Base-by-base conservation (phyloP, 64 coral and sea anemone genomes). In the Hydrozoanthus tunicans region DNA sequence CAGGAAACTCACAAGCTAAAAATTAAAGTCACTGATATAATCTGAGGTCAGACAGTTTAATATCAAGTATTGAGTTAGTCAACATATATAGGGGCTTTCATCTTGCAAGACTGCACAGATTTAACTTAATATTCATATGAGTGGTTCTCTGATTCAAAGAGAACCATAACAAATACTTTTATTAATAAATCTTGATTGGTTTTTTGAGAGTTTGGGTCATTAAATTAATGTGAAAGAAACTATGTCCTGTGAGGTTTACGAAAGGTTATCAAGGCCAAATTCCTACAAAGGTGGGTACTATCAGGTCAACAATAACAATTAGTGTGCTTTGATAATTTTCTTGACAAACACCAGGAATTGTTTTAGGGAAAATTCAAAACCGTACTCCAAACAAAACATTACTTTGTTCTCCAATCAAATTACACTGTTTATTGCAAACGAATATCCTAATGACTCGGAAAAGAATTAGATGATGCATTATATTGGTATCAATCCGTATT, bases 261-360 rank as follows among this genome's bases (percentile, higher is more conserved):
- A 9, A 73, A 73, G 25, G 70, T 9, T 32, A 73, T 25, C 24
- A 73, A 32, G 26, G 9, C 70, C 64, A 17, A 66, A 43, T 52
- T 74, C 6, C 27, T 51, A 43, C 9, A 76, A 76, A 76, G 6
- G 32, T 79, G 77, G 17, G 14, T 51, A 10, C 52, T 79, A 14
- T 57, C 53, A 15, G 66, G 56, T 72, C 52, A 71, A 71, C 7
- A 68, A 55, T 8, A 53, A 3, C 53, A 70, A 3, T 15, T 56
- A 43, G 64, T 86, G 51, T 7, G 54, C 23, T 52, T 67, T 58
- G 74, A 88, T 32, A 20, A 8, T 65, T 9, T 54, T 12, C 69
- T 17, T 51, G 67, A 57, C 83, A 73, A 86, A 58, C 12, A 86
- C 59, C 80, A 86, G 82, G 64, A 88, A 72, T 73, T 6, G 6